Conservation (phyloP, 2,797 vertebrate species). For the Gadopsis marmoratus region DNA sequence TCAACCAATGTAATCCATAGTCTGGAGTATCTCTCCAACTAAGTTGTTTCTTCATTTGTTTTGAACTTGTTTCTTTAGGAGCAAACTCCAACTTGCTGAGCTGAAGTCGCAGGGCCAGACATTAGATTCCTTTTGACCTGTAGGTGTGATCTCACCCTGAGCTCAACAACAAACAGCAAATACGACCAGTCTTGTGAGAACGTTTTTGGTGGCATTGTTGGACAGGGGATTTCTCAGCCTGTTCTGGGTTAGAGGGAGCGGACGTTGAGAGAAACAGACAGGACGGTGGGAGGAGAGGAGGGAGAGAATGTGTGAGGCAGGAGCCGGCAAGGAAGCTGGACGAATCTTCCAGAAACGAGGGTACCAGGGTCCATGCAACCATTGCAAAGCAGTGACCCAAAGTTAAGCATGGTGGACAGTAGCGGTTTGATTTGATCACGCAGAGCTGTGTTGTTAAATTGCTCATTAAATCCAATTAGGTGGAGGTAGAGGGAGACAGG, state of each 20-base stretch:
- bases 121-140: slow-evolving; percentile 33
- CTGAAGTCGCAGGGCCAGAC: slow-evolving; percentile 6
- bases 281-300: background rate
- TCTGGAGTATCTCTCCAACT: background rate
- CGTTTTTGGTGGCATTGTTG: slow-evolving; percentile 12
- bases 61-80: background rate
- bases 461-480: slow-evolving; percentile 89
- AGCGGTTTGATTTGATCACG: slow-evolving; percentile 84
- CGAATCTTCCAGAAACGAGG: slow-evolving; percentile 36
- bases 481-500: slow-evolving; percentile 53
- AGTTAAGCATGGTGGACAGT: slow-evolving; percentile 76
- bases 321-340: slow-evolving; percentile 10
- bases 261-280: slow-evolving; percentile 44
- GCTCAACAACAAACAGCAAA: slow-evolving; percentile 40
- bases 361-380: slow-evolving; percentile 37
- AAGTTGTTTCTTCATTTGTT: background rate
- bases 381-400: slow-evolving; percentile 77
- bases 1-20: background rate
- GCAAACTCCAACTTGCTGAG: background rate
- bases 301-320: slow-evolving; percentile 49
- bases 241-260: slow-evolving; percentile 2
- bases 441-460: slow-evolving; percentile 84
- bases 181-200: slow-evolving; percentile 30
- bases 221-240: slow-evolving; percentile 22
- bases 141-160: slow-evolving; percentile 52